Base-by-base conservation (phyloP, 2,888 invertebrate species). In the Phengaris arion region DNA sequence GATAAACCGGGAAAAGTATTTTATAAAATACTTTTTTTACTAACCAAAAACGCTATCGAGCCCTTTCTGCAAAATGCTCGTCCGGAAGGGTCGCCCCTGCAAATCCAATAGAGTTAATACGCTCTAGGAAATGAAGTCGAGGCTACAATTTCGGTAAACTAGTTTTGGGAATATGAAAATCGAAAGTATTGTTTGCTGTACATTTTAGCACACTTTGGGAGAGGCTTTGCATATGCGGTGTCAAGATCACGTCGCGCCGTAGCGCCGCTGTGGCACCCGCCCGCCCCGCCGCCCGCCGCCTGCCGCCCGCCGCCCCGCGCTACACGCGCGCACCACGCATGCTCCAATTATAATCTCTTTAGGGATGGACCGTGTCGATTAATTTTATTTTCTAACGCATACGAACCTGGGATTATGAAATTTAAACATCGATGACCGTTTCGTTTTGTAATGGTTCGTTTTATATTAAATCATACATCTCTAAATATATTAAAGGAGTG, bases 291-390 rank as follows among this genome's bases (percentile, higher is more conserved):
- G 80, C 78, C 75, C 82, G 81, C 81, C 81, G 80, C 78, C 75
- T 81, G 81, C 81, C 81, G 80, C 82, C 80, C 83, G 84, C 86
- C 88, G 87, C 87, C 85, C 89, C 85, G 88, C 88, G 87, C 89
- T 87, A 88, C 85, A 85, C 91, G 88, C 88, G 88, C 90, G 88
- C 85, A 92, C 90, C 90, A 93, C 93, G 93, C 93, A 93, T 93
- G 93, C 93, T 93, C 93, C 93, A 93, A 92, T 93, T 92, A 91
- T 93, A 93, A 93, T 93, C 93, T 90, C 89, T 88, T 89, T 92
- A 93, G 93, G 88, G 92, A 92, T 92, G 92, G 89, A 86, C 86
- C 84, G 83, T 89, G 92, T 93, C 93, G 92, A 92, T 92, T 72
- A 72, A 72, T 72, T 72, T 72, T 72, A 72, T 72, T 72, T 35